A percentile compares a stretch with the other conserved stretches of the same genome.
Conservation (phyloP, 2,113 vertebrate genomes). For the Equus quagga region DNA sequence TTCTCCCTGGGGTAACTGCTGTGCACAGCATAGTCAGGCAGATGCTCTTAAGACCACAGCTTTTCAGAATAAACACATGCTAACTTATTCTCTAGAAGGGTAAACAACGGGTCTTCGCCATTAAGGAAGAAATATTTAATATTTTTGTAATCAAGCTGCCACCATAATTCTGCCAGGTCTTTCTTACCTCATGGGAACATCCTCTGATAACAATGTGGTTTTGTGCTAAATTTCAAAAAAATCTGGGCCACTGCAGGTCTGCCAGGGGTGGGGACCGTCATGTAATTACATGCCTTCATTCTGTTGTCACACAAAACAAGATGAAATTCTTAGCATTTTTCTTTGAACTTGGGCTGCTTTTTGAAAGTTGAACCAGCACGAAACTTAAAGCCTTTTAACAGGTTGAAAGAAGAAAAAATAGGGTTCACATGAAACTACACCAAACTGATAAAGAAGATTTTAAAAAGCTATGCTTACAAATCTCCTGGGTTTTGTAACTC, state of each 20-base stretch:
- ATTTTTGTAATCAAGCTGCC: constrained; percentile 72
- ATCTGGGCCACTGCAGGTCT: constrained; percentile 71
- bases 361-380: constrained; percentile 66
- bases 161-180: constrained; percentile 54
- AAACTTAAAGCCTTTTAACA: constrained; percentile 57
- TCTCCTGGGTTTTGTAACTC: background rate
- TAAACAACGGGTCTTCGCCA: constrained; percentile 62
- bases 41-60: background rate
- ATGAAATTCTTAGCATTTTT: constrained; percentile 80
- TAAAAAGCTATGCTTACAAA: constrained; percentile 22
- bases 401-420: constrained; percentile 37
- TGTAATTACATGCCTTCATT: constrained; percentile 75
- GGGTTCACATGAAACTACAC: constrained; percentile 56
- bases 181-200: constrained; percentile 73
- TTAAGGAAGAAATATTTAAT: constrained; percentile 65
- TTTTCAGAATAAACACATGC: constrained; percentile 43
- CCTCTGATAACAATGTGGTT: constrained; percentile 71
- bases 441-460: constrained; percentile 56
- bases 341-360: constrained; percentile 54
- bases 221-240: constrained; percentile 78
- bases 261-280: background rate
- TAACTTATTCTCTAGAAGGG: constrained; percentile 35
- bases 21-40: background rate
- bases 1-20: background rate
- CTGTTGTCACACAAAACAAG: constrained; percentile 68